A percentile compares a stretch with the other conserved stretches of the same genome.
phyloP scores from a whole-genome alignment of 2,113 vertebrate genomes.

The Lates calcarifer region DNA sequence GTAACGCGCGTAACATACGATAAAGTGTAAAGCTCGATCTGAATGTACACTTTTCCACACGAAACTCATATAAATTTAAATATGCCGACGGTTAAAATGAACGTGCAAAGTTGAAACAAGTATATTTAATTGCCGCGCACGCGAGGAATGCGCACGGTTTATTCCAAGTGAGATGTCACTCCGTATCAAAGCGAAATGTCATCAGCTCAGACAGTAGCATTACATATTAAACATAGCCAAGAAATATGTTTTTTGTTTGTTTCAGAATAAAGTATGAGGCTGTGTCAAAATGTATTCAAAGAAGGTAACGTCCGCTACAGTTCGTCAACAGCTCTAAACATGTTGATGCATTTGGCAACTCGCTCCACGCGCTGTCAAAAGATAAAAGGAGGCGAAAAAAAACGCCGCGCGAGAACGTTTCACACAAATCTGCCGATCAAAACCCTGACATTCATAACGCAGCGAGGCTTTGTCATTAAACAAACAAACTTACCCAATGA shows the following conservation, averaged over 20 bases:
- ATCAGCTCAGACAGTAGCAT: constrained; percentile 31
- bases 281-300: background rate
- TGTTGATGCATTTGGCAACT: constrained; percentile 49
- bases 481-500: constrained; percentile 86
- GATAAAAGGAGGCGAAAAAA: background rate
- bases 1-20: background rate
- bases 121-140: constrained; percentile 48
- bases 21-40: background rate
- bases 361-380: constrained; percentile 71
- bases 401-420: constrained; percentile 14
- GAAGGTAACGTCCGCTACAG: background rate
- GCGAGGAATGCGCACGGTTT: constrained; percentile 32
- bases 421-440: background rate
- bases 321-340: constrained; percentile 13
- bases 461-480: constrained; percentile 21
- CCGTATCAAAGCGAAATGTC: constrained; percentile 58
- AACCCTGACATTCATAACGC: background rate
- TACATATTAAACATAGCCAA: background rate
- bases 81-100: background rate
- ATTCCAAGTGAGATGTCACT: constrained; percentile 52
- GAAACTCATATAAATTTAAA: background rate
- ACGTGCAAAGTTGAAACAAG: constrained; percentile 3
- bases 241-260: background rate
- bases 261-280: background rate
- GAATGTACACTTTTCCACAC: background rate